These are phyloP conservation scores for Galago senegalensis DNA, from an alignment of 2,797 vertebrate species.

Conservation along the genomic window DNA sequence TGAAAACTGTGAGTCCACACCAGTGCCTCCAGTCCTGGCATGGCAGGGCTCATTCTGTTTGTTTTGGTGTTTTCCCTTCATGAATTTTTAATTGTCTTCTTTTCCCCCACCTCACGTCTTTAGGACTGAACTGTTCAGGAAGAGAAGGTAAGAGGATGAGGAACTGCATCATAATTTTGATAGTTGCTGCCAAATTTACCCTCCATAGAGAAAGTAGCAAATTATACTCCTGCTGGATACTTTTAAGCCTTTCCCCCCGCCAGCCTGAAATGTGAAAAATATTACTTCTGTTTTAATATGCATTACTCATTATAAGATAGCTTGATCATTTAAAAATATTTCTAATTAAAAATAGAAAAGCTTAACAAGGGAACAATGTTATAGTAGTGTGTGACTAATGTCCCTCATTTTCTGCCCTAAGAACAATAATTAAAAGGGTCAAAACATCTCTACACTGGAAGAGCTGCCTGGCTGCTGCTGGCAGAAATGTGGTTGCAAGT, in stretches of 20 bases:
- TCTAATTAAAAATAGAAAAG: conserved; percentile 15
- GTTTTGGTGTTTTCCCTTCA: neutral
- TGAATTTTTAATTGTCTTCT: neutral
- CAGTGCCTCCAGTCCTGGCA: neutral
- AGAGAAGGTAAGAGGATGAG: neutral
- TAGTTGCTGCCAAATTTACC: neutral
- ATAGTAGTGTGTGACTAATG: neutral
- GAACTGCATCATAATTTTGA: neutral
- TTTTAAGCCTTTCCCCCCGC: conserved; percentile 39
- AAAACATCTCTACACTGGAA: neutral
- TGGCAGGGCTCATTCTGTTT: neutral
- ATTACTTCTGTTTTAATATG: neutral
- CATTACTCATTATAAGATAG: neutral
- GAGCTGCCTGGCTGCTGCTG: neutral
- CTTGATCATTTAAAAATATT: neutral
- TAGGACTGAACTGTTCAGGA: neutral
- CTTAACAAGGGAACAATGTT: neutral
- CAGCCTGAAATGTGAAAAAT: neutral
- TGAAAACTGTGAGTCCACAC: neutral
- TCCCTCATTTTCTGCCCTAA: neutral
- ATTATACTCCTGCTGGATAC: neutral
- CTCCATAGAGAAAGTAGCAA: neutral
- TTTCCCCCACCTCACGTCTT: neutral
- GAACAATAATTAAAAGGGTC: neutral
- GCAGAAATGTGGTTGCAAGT: neutral